Base-by-base conservation (phyloP, 1,140 invertebrate genomes). In the Philotrypesis tridentata region DNA sequence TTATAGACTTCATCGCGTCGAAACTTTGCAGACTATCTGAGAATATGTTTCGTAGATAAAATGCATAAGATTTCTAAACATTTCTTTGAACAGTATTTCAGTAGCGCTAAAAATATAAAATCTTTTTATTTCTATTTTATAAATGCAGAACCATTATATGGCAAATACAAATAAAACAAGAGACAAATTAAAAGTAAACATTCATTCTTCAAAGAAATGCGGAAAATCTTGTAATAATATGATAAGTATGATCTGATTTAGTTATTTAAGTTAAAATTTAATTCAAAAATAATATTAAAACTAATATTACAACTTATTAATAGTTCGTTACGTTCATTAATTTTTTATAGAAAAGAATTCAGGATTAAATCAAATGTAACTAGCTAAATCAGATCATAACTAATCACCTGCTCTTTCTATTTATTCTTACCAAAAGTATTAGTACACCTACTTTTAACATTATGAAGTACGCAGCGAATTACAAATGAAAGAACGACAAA, bases 401-500 rank as follows among this genome's bases (percentile, higher is more conserved):
- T 5, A 63, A 12, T 25, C 40, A 37, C 40, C 33, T 65, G 4
- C 14, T 23, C n/a, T 14, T 78, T 17, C 60, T 68, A 75, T 71
- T 77, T 74, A 70, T 43, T 29, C 73, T 71, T 74, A 55, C 25
- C 71, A 75, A 61, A 71, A 63, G 12, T 79, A 79, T 79, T 82
- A 82, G 72, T 82, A 82, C 82, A 84, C 12, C n/a, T 71, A 77
- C 14, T 76, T 71, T 68, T 40, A 65, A 55, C n/a, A 14, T 78
- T 73, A 84, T 65, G 70, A 80, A 84, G 80, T 82, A 84, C 80
- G 78, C 68, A 82, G 67, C 63, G 60, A 80, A 76, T 78, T 61
- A 25, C 17, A 80, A 82, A 82, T 80, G 72, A 80, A 72, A 72
- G 79, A 84, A 77, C 65, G 79, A 84, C 17, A 61, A 78, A 74